Conservation (phyloP, 1,140 invertebrate genomes). For the Bombus difficillimus region DNA sequence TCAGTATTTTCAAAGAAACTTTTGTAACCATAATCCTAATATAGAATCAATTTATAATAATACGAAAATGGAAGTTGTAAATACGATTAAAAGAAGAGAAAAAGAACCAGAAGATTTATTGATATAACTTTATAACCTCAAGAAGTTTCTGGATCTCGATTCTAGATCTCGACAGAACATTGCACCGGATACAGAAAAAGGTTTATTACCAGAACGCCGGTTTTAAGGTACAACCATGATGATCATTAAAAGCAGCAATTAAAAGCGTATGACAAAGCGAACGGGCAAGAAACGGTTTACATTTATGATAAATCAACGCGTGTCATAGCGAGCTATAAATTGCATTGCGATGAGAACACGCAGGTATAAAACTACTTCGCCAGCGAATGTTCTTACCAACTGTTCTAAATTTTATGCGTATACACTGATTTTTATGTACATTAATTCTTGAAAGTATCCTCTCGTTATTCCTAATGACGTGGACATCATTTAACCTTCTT, state of each 20-base stretch:
- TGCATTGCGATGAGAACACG: not conserved
- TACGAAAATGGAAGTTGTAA: too few species aligned
- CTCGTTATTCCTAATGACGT: not conserved
- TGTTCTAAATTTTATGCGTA: not conserved
- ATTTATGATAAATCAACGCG: constrained; percentile 24
- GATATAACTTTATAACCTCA: too few species aligned
- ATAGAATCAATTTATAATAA: too few species aligned
- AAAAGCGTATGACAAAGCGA: constrained; percentile 8
- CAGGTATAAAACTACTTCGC: not conserved
- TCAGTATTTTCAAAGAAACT: too few species aligned
- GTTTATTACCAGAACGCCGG: not conserved
- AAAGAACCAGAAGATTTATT: too few species aligned
- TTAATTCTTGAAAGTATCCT: not conserved
- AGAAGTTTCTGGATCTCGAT: too few species aligned
- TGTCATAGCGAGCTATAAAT: constrained; percentile 12
- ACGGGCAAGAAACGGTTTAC: not conserved
- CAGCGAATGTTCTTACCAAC: not conserved
- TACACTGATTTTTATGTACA: not conserved
- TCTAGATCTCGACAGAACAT: too few species aligned
- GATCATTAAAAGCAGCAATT: constrained; percentile 10
- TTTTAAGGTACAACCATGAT: too few species aligned
- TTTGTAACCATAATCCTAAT: too few species aligned
- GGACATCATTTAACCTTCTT: too few species aligned
- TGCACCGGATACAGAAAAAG: not conserved
- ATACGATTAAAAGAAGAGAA: too few species aligned